Conservation (phyloP, 2,113 vertebrate species). For the Alexandromys fortis region DNA sequence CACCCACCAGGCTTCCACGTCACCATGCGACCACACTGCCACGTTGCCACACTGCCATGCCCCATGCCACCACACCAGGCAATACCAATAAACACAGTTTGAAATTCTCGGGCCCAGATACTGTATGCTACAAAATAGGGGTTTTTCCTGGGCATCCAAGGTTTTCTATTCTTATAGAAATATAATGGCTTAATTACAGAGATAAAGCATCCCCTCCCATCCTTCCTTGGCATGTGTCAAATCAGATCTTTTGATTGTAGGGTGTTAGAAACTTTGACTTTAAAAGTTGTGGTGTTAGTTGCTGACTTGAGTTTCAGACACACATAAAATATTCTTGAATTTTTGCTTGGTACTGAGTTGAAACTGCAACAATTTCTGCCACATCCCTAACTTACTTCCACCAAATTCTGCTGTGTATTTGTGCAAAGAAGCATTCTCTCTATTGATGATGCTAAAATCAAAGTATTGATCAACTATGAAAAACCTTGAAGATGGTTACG, state of each 20-base stretch:
- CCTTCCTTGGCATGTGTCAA: background rate
- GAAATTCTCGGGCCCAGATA: background rate
- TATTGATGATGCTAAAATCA: background rate
- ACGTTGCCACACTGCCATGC: no score
- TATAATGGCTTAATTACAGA: background rate
- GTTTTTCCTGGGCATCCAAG: background rate
- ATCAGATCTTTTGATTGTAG: background rate
- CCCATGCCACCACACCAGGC: background rate
- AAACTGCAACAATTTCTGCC: background rate
- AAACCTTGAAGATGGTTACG: background rate
- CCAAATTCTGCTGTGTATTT: background rate
- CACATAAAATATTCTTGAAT: background rate
- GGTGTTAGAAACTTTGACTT: background rate
- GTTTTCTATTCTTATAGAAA: background rate
- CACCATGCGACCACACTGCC: no score
- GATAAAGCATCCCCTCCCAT: no score
- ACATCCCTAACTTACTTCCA: no score
- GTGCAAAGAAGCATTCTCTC: background rate
- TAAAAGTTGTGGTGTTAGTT: background rate
- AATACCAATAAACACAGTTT: background rate
- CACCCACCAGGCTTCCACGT: no score
- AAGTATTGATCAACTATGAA: background rate
- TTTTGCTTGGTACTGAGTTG: background rate
- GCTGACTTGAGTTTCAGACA: background rate
- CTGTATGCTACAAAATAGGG: background rate